Evolutionary conservation across 2,888 invertebrate genomes (phyloP).

Genomic region (Acrobasis suavella): DNA sequence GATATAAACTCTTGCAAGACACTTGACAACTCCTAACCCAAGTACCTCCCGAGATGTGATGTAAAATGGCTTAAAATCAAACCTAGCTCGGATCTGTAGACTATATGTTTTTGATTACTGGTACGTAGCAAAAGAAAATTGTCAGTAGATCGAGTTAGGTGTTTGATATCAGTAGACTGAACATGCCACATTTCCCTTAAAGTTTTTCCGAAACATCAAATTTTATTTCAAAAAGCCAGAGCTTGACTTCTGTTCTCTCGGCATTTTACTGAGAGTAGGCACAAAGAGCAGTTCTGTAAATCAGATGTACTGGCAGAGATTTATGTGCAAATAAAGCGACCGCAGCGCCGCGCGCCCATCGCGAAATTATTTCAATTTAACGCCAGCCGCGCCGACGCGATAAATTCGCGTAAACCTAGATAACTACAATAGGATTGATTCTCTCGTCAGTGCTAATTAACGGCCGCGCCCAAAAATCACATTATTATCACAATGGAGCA

Average conservation of each 20-base stretch:
- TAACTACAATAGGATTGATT: constrained; percentile 21
- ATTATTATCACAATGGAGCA: constrained; percentile 16
- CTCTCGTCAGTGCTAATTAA: constrained; percentile 22
- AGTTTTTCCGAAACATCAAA: too few relatives aligned
- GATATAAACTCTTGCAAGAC: too few relatives aligned
- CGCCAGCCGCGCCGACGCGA: constrained; percentile 54
- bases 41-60: too few relatives aligned
- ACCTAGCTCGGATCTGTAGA: too few relatives aligned
- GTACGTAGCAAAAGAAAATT: too few relatives aligned
- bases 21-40: too few relatives aligned
- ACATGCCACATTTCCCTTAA: too few relatives aligned
- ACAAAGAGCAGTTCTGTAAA: constrained; percentile 70
- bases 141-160: too few relatives aligned
- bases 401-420: constrained; percentile 51
- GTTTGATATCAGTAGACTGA: too few relatives aligned
- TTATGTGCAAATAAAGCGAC: constrained; percentile 71
- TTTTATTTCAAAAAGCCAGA: too few relatives aligned
- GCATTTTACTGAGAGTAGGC: constrained; percentile 34
- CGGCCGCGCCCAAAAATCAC: constrained; percentile 20
- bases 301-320: constrained; percentile 67
- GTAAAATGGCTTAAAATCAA: too few relatives aligned
- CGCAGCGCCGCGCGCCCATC: constrained; percentile 55
- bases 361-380: constrained; percentile 74
- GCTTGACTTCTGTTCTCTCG: constrained; percentile 31
- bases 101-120: too few relatives aligned